Percentiles rank a stretch among this genome's conserved stretches.
These are phyloP conservation scores for Eudyptes chrysolophus DNA, from an alignment of 2,113 vertebrate genomes.

Conservation along the genomic window DNA sequence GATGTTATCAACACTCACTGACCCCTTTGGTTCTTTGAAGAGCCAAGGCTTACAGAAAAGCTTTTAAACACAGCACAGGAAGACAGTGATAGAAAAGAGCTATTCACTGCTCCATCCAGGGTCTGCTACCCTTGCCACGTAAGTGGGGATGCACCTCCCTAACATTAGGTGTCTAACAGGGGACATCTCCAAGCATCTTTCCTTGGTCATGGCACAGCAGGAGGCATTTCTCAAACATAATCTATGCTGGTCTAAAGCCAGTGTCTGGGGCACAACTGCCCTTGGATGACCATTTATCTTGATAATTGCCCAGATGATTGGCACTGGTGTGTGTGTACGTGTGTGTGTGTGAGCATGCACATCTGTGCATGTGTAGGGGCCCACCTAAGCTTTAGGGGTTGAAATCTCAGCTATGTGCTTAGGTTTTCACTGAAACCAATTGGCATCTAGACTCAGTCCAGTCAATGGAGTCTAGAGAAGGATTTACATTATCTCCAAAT, in stretches of 20 bases:
- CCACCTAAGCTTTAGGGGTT: neutral
- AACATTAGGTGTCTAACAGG: neutral
- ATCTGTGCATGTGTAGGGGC: too few relatives aligned
- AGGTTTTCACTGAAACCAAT: neutral
- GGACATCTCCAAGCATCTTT: neutral
- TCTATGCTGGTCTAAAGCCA: neutral
- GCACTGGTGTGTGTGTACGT: too few relatives aligned
- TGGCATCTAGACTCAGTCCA: neutral
- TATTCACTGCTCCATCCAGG: neutral
- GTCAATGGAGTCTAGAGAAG: neutral
- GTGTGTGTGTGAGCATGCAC: too few relatives aligned
- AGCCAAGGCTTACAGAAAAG: neutral
- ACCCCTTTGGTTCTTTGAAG: neutral
- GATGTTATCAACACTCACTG: neutral
- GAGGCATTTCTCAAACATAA: neutral
- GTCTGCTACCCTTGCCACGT: neutral
- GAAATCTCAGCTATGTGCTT: neutral
- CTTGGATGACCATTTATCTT: neutral
- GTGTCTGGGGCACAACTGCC: neutral
- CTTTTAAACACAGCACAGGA: neutral
- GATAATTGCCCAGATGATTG: neutral
- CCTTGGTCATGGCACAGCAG: neutral
- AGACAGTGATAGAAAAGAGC: neutral
- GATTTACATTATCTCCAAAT: neutral
- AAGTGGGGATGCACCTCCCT: neutral